These are phyloP conservation scores for Zele albiditarsus DNA, from an alignment of 2,888 invertebrate genomes.

Conservation along the genomic window DNA sequence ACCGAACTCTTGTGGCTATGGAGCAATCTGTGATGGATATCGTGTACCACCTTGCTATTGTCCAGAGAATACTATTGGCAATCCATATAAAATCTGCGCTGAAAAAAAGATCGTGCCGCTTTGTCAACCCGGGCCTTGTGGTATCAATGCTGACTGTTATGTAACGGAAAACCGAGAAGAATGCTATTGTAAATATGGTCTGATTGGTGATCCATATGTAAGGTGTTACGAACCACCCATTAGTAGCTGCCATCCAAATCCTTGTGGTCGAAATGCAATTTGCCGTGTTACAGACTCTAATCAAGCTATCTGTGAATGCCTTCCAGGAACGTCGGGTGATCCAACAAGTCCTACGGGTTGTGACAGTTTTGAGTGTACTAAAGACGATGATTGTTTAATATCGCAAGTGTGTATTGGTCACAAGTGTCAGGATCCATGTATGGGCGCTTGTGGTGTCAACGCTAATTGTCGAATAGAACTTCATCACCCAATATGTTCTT, in stretches of 20 bases:
- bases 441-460: slow-evolving; percentile 85
- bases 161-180: slow-evolving; percentile 87
- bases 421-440: slow-evolving; percentile 87
- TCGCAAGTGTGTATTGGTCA: slow-evolving; percentile 86
- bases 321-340: slow-evolving; percentile 84
- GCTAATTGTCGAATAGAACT: slow-evolving; percentile 84
- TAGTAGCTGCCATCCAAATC: slow-evolving; percentile 84
- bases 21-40: slow-evolving; percentile 86
- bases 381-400: slow-evolving; percentile 84
- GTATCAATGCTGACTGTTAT: slow-evolving; percentile 88
- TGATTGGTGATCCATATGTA: slow-evolving; percentile 85
- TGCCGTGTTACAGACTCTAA: slow-evolving; percentile 82
- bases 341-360: slow-evolving; percentile 83
- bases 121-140: slow-evolving; percentile 89
- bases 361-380: slow-evolving; percentile 85
- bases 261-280: slow-evolving; percentile 86
- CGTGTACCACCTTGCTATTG: slow-evolving; percentile 89
- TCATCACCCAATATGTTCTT: slow-evolving; percentile 87
- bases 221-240: slow-evolving; percentile 82
- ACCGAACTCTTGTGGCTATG: slow-evolving; percentile 86
- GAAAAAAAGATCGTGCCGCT: slow-evolving; percentile 76
- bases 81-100: slow-evolving; percentile 85
- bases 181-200: slow-evolving; percentile 86
- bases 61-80: slow-evolving; percentile 86
- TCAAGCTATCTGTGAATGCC: slow-evolving; percentile 82